Percentiles rank a stretch among this genome's conserved stretches.
phyloP scores from a whole-genome alignment of 2,113 vertebrate genomes.

The Ramphastos sulfuratus region DNA sequence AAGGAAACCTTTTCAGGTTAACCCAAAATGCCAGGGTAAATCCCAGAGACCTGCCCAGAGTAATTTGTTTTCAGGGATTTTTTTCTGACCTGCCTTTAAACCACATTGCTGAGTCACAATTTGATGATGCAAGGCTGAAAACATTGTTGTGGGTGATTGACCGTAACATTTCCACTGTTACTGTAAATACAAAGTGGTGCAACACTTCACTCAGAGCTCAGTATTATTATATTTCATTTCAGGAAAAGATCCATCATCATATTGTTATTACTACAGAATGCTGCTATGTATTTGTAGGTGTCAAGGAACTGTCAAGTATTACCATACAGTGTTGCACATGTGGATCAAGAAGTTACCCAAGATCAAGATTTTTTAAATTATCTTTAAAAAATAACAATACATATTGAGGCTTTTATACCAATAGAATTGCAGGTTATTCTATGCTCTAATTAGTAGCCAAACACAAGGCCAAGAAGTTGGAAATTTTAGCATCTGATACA shows the following conservation, averaged over 20 bases:
- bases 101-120: not conserved
- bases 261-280: not conserved
- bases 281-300: not conserved
- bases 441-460: not conserved
- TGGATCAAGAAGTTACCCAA: not conserved
- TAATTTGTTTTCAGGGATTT: not conserved
- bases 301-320: not conserved
- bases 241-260: not conserved
- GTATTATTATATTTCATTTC: not conserved
- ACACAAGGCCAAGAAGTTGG: not conserved
- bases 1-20: slow-evolving; percentile 20
- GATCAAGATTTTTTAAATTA: not conserved
- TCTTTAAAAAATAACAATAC: not conserved
- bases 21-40: not conserved
- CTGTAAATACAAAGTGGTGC: not conserved
- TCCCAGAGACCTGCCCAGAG: not conserved
- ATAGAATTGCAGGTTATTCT: not conserved
- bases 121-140: not conserved
- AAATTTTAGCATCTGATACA: not conserved
- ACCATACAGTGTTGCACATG: accelerated
- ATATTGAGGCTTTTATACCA: not conserved
- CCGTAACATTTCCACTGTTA: not conserved
- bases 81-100: not conserved
- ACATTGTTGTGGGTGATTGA: not conserved
- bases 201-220: not conserved